Conservation (phyloP, 2,797 vertebrate species). For the Otolemur crassicaudatus region DNA sequence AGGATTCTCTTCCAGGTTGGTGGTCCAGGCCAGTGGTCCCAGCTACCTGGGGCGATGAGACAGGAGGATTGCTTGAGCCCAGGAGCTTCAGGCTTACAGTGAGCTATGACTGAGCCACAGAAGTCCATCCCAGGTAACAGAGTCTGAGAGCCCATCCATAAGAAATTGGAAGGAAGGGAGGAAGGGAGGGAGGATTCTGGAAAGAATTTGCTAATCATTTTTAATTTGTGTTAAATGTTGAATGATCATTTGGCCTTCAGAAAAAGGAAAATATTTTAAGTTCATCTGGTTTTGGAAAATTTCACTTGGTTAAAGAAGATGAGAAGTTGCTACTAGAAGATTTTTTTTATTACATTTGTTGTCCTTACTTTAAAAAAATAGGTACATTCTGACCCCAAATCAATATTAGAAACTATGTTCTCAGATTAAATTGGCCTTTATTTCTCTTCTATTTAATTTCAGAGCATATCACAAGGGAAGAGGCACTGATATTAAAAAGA, state of each 20-base stretch:
- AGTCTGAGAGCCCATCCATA: not conserved
- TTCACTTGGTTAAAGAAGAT: not conserved
- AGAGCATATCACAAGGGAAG: slow-evolving; percentile 70
- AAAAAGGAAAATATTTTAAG: not conserved
- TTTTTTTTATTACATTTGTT: slow-evolving; percentile 1
- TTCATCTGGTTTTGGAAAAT: not conserved
- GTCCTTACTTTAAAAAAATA: not conserved
- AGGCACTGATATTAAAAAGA: slow-evolving; percentile 72
- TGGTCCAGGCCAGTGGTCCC: too few species aligned
- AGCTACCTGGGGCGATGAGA: too few species aligned
- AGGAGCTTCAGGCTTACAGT: too few species aligned
- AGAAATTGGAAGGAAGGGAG: not conserved
- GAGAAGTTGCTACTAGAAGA: not conserved
- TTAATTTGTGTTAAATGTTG: not conserved
- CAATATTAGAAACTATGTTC: slow-evolving; percentile 67
- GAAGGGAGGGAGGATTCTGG: not conserved
- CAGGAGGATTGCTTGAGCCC: too few species aligned
- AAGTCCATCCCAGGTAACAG: not conserved
- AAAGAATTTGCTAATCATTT: not conserved
- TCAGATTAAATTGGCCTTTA: slow-evolving; percentile 75
- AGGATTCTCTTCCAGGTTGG: too few species aligned
- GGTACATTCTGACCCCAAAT: slow-evolving; percentile 69
- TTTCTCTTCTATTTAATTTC: slow-evolving; percentile 77
- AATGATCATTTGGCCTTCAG: not conserved
- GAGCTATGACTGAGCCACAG: not conserved